Evolutionary conservation across 2,797 vertebrate genomes (phyloP).

Genomic region (Scyliorhinus canicula): DNA sequence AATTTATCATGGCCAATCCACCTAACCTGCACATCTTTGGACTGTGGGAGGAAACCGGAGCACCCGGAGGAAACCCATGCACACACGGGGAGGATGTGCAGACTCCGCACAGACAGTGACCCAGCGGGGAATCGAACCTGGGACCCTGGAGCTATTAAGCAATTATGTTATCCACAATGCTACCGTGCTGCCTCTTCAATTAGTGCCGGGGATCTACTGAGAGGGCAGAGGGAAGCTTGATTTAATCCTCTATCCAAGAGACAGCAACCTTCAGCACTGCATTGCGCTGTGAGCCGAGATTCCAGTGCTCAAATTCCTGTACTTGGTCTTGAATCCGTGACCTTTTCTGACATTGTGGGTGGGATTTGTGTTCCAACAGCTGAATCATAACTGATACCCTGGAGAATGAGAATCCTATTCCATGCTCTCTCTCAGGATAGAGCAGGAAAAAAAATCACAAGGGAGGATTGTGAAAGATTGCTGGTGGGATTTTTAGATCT

Average conservation of each 20-base stretch:
- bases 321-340: neutral
- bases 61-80: too few relatives aligned
- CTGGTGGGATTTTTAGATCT: neutral
- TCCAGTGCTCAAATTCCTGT: neutral
- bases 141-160: too few relatives aligned
- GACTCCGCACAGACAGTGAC: too few relatives aligned
- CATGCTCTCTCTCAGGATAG: neutral
- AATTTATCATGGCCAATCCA: too few relatives aligned
- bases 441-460: neutral
- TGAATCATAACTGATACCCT: neutral
- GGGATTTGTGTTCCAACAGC: too few relatives aligned
- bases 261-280: neutral
- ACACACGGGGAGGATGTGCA: too few relatives aligned
- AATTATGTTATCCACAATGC: too few relatives aligned
- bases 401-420: neutral
- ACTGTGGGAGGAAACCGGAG: too few relatives aligned
- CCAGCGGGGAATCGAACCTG: too few relatives aligned
- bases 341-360: neutral
- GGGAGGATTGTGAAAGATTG: neutral
- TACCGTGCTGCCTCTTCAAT: too few relatives aligned
- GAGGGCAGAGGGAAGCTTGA: neutral
- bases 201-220: neutral
- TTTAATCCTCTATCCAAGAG: neutral
- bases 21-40: too few relatives aligned
- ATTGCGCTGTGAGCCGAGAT: neutral